Base-by-base conservation (phyloP, 2,888 invertebrate species). In the Aphidoletes aphidimyza region DNA sequence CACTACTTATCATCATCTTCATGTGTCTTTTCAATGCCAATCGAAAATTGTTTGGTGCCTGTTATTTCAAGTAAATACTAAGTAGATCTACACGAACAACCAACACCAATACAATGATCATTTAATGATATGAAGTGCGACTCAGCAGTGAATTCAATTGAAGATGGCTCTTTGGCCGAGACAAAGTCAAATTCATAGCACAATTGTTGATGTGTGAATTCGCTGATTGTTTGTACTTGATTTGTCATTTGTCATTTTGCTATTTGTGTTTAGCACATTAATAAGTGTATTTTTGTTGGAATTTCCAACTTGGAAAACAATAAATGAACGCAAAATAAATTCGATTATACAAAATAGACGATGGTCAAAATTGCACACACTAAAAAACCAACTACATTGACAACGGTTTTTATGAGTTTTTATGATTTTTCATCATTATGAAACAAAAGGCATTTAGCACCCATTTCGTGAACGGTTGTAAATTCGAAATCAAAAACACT, bases 401-500 rank as follows among this genome's bases (percentile, higher is more conserved):
- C n/a, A n/a, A n/a, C n/a, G n/a, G n/a, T n/a, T n/a, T n/a, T n/a
- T n/a, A n/a, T n/a, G n/a, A n/a, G n/a, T n/a, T 69, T 69, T 69
- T 34, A 34, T 69, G 69, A 26, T 69, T 34, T 69, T 69, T 30
- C 69, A 69, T 69, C n/a, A 54, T 54, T 54, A 22, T 54, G 22
- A 34, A 69, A 69, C 9, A 69, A 69, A 26, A 69, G 30, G n/a
- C n/a, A 69, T 69, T 69, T 69, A 5, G n/a, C 69, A 69, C 30
- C 17, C 30, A 22, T 54, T 5, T 6, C 14, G 30, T 69, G 30
- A 26, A 34, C n/a, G 34, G 69, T 30, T 69, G 30, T 69, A 69
- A 69, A 69, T 30, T 69, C 14, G 69, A 69, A 69, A 69, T 69
- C 22, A 11, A n/a, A n/a, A n/a, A n/a, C n/a, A n/a, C n/a, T 54